Base-by-base conservation (phyloP, 2,888 invertebrate species). In the Coleophora deauratella region DNA sequence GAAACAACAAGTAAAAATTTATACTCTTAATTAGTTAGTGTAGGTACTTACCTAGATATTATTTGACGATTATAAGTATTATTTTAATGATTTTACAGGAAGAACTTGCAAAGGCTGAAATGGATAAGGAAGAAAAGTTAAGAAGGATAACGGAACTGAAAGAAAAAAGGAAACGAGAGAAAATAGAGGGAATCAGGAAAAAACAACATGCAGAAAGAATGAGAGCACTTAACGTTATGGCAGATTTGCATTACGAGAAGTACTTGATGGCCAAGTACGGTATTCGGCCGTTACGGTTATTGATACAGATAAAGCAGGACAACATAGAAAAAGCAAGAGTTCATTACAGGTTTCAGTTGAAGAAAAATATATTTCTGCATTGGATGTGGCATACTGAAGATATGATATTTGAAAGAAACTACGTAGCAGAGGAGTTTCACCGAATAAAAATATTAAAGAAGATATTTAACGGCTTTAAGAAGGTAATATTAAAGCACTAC, bases 91-190 rank as follows among this genome's bases (percentile, higher is more conserved):
- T 4, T 21, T 21, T 66, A 15, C 35, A 86, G 86, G 76, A 74
- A 35, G 82, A 84, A 52, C 45, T 86, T 49, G 79, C 82, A 12
- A 86, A 84, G 59, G 80, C 84, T 43, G 80, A 81, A 65, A 75
- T 88, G 69, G 87, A 90, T 43, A 89, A 90, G 59, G 89, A 90
- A 67, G 88, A 89, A 36, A 89, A 90, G 62, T 75, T 78, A 13
- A 81, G 87, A 58, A 81, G 87, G 41, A 81, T 88, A 7, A 86
- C 88, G 57, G 89, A 90, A 44, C 79, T 91, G 30, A 88, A 87
- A 55, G 88, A 91, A 47, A 89, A 87, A 57, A 79, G 89, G 13
- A 87, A 79, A 42, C 86, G 77, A 51, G 88, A 91, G 58, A 89
- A 89, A 65, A 75, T 88, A 52, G 87, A 90, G 21, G 89, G 86